Evolutionary conservation across 2,113 vertebrate genomes (phyloP).

Genomic region (Recurvirostra avosetta): DNA sequence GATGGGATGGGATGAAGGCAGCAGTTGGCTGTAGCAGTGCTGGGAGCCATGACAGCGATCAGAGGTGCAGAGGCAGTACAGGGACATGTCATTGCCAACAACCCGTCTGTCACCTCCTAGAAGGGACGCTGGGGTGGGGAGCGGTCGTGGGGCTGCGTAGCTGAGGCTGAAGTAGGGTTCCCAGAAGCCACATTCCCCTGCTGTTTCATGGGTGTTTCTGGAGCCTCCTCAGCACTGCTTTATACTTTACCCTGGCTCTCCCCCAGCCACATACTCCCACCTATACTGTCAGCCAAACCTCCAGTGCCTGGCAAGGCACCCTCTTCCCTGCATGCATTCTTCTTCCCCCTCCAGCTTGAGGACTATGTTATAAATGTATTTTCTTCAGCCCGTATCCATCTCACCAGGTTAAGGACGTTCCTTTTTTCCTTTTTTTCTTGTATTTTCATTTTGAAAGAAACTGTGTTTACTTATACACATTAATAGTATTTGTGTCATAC

Average conservation of each 20-base stretch:
- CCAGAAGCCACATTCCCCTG: background rate
- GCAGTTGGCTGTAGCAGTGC: background rate
- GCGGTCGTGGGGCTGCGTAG: rapidly evolving
- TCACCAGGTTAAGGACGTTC: background rate
- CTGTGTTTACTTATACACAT: background rate
- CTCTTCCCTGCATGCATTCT: background rate
- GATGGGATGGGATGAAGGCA: background rate
- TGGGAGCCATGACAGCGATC: background rate
- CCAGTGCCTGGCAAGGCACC: background rate
- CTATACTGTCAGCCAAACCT: background rate
- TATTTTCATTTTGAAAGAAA: background rate
- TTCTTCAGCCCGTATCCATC: background rate
- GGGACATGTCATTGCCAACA: rapidly evolving
- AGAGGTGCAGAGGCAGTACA: background rate
- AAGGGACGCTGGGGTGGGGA: rapidly evolving
- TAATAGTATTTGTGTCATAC: background rate
- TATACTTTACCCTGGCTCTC: background rate
- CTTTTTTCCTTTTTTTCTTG: background rate
- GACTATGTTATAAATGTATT: background rate
- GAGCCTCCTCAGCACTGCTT: background rate
- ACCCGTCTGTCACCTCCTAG: background rate
- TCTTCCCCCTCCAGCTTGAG: background rate
- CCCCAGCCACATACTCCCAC: background rate
- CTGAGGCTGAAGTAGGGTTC: background rate
- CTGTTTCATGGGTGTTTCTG: background rate